phyloP scores from a whole-genome alignment of 2,113 vertebrate genomes.

The Rhynchopsitta pachyrhyncha region DNA sequence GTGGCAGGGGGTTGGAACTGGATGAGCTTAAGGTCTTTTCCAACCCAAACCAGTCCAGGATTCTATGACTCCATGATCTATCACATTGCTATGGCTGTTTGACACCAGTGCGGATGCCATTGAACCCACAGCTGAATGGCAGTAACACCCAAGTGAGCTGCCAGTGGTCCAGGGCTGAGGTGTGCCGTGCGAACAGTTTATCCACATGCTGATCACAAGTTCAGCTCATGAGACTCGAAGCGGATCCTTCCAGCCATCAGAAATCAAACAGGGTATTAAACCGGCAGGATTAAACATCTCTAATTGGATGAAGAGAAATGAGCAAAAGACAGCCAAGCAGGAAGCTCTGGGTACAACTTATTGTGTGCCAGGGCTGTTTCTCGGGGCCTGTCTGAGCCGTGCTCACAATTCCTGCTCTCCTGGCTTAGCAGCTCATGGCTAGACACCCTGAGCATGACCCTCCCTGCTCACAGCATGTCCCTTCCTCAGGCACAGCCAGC shows the following conservation, averaged over 20 bases:
- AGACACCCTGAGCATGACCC: accelerated
- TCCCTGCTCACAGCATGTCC: accelerated
- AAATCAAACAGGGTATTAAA: not conserved
- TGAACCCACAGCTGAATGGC: accelerated
- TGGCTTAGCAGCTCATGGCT: not conserved
- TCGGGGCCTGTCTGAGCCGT: not conserved
- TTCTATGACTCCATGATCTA: not conserved
- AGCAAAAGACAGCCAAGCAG: not conserved
- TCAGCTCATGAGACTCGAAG: not conserved
- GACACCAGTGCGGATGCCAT: not conserved
- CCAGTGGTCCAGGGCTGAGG: not conserved
- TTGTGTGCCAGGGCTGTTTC: not conserved
- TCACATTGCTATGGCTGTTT: accelerated
- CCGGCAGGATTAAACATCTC: not conserved
- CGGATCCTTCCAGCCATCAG: not conserved
- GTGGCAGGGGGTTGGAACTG: not conserved
- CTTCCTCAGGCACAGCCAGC: not conserved
- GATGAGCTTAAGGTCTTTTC: not conserved
- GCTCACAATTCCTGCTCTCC: not conserved
- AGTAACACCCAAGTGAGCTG: accelerated
- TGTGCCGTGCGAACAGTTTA: not conserved
- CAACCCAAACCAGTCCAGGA: not conserved
- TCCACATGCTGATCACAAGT: not conserved
- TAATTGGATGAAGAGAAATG: not conserved
- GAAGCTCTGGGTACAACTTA: not conserved